A percentile compares a stretch with the other conserved stretches of the same genome.
Conservation (phyloP, 2,113 vertebrate species). For the Austrofundulus limnaeus region DNA sequence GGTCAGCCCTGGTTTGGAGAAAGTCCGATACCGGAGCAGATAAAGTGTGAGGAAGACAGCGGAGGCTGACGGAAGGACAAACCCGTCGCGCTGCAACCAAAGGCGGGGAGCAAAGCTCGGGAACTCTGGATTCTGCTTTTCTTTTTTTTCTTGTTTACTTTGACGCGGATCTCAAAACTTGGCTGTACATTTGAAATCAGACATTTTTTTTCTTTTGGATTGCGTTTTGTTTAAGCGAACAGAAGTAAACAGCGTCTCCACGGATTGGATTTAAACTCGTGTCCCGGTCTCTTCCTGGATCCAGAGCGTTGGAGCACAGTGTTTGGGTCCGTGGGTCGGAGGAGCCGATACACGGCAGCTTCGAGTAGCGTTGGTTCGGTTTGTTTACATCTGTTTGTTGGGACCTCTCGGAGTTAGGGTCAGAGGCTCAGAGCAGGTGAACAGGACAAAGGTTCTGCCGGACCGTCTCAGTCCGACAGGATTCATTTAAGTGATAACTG, state of each 20-base stretch:
- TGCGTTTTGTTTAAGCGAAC: conserved; percentile 12
- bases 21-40: conserved; percentile 9
- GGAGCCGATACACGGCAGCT: conserved; percentile 35
- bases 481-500: no score
- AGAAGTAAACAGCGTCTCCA: not conserved
- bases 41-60: conserved; percentile 5
- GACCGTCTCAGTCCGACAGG: no score
- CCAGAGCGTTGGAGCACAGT: not conserved
- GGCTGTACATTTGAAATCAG: conserved; percentile 4
- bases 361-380: conserved; percentile 31
- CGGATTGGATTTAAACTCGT: conserved; percentile 27
- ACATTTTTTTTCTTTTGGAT: conserved; percentile 14
- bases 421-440: no score
- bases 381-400: conserved; percentile 56
- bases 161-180: conserved; percentile 2
- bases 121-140: conserved; percentile 51
- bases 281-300: not conserved
- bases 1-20: not conserved
- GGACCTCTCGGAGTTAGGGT: not conserved
- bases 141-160: conserved; percentile 32
- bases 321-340: conserved; percentile 5
- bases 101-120: conserved; percentile 53
- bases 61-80: conserved; percentile 30
- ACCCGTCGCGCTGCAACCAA: conserved; percentile 13
- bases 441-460: not conserved